Evolutionary conservation across 2,113 vertebrate genomes (phyloP).

Genomic region (Nycticryphes semicollaris): DNA sequence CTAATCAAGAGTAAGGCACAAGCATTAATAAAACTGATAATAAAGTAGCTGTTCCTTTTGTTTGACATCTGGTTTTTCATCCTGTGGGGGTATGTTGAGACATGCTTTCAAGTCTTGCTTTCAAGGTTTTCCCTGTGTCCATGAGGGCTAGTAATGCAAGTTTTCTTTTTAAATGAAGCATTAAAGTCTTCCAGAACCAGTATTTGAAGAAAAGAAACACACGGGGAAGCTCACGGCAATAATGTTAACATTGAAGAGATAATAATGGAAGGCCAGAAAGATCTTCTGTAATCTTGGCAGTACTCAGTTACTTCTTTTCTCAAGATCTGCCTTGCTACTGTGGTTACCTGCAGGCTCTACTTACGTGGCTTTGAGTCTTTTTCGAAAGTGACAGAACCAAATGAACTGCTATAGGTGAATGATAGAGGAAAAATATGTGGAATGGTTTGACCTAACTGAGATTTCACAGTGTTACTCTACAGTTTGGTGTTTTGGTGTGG

Average conservation of each 20-base stretch:
- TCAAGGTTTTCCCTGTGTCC: neutral
- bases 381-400: neutral
- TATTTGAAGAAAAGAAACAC: neutral
- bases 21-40: neutral
- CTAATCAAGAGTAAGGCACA: neutral
- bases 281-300: neutral
- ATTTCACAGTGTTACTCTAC: neutral
- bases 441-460: neutral
- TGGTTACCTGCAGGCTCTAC: neutral
- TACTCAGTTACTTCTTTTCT: neutral
- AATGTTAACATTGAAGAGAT: neutral
- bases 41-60: neutral
- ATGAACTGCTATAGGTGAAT: neutral
- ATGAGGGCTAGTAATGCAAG: neutral
- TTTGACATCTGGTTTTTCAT: neutral
- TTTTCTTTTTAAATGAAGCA: constrained; percentile 28
- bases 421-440: neutral
- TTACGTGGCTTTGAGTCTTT: neutral
- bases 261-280: neutral
- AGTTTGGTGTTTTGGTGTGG: neutral
- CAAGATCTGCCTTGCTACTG: neutral
- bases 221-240: neutral
- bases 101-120: neutral
- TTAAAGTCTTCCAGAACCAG: neutral
- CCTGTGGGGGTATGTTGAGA: neutral